phyloP scores from a whole-genome alignment of 2,888 invertebrate genomes.

The Brachylomia viminalis region DNA sequence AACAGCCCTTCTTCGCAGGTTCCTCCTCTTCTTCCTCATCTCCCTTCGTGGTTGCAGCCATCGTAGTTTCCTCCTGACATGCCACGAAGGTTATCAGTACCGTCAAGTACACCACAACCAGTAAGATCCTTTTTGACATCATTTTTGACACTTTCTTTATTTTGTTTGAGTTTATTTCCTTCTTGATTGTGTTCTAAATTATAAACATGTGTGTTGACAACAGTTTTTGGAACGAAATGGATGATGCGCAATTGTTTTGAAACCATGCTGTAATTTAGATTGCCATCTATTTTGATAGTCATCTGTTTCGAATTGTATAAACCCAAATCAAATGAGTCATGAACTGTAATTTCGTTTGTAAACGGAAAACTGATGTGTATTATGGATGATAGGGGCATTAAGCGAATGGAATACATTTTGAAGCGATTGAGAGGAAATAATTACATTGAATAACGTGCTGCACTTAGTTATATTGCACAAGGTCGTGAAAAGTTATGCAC shows the following conservation, averaged over 20 bases:
- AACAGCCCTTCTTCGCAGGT: slow-evolving; percentile 82
- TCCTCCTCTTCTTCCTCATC: slow-evolving; percentile 85
- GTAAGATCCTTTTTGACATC: slow-evolving; percentile 68
- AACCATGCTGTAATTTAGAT: slow-evolving; percentile 60
- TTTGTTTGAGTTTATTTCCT: slow-evolving; percentile 4
- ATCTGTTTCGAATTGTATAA: slow-evolving; percentile 59
- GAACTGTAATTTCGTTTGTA: slow-evolving; percentile 44
- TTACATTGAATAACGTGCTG: slow-evolving; percentile 7
- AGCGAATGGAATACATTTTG: slow-evolving; percentile 16
- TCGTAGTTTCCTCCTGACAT: slow-evolving; percentile 81
- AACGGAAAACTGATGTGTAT: slow-evolving; percentile 23
- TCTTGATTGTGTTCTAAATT: slow-evolving; percentile 21
- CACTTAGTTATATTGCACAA: slow-evolving; percentile 29
- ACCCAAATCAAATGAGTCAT: slow-evolving; percentile 41
- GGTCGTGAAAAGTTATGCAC: slow-evolving; percentile 8
- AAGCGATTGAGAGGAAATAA: slow-evolving; percentile 35
- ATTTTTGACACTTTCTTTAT: slow-evolving; percentile 40
- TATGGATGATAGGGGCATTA: slow-evolving; percentile 33
- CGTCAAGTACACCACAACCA: slow-evolving; percentile 71
- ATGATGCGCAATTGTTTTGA: slow-evolving; percentile 44
- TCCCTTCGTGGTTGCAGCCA: slow-evolving; percentile 76
- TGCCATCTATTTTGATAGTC: slow-evolving; percentile 59
- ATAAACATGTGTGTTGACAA: slow-evolving; percentile 27
- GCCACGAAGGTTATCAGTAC: slow-evolving; percentile 72
- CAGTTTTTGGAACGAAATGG: slow-evolving; percentile 41